phyloP scores from a whole-genome alignment of 2,797 vertebrate species.

The Urocyon cinereoargenteus region DNA sequence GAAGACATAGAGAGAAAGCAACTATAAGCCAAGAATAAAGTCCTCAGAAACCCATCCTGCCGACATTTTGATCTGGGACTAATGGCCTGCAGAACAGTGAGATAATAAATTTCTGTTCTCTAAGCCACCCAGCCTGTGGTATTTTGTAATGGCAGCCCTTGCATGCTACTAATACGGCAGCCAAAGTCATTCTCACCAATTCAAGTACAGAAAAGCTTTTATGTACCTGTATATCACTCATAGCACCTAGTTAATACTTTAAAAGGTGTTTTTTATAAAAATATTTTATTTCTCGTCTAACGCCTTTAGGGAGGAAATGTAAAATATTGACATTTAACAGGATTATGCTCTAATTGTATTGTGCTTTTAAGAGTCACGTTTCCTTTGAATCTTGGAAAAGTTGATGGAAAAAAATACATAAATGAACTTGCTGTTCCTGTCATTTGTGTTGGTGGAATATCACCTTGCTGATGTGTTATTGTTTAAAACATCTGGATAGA shows the following conservation, averaged over 20 bases:
- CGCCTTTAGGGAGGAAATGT: conserved; percentile 37
- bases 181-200: conserved; percentile 40
- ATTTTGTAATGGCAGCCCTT: background rate
- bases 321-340: conserved; percentile 41
- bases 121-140: background rate
- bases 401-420: conserved; percentile 26
- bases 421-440: conserved; percentile 24
- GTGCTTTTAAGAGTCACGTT: conserved; percentile 38
- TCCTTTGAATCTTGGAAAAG: conserved; percentile 65
- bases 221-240: background rate
- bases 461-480: conserved; percentile 47
- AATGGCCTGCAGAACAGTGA: background rate
- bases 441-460: conserved; percentile 44
- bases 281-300: conserved; percentile 61
- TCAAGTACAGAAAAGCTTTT: background rate
- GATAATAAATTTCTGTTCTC: background rate
- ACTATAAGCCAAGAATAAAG: background rate
- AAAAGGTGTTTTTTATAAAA: conserved; percentile 59
- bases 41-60: background rate
- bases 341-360: conserved; percentile 55
- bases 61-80: background rate
- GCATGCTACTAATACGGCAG: background rate
- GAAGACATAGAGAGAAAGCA: background rate
- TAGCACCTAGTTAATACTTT: background rate
- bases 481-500: conserved; percentile 60